These are phyloP conservation scores for Anguilla japonica DNA, from an alignment of 2,113 vertebrate species.

Conservation along the genomic window DNA sequence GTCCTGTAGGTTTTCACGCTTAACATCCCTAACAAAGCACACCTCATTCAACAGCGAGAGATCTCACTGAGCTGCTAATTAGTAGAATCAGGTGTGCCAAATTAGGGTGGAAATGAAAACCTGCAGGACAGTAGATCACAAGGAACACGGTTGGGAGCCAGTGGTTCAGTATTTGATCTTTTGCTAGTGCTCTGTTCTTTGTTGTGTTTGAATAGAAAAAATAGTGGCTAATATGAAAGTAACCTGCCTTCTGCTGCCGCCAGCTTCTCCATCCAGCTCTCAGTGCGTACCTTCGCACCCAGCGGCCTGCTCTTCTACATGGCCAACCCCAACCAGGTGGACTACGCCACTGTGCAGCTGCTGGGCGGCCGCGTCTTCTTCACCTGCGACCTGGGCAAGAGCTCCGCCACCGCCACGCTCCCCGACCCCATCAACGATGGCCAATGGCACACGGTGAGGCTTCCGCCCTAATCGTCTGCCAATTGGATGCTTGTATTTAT, in stretches of 20 bases:
- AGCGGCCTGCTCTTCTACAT: conserved; percentile 82
- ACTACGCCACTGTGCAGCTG: conserved; percentile 81
- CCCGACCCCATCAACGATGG: conserved; percentile 75
- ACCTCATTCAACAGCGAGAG: no score
- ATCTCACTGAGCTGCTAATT: no score
- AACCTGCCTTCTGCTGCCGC: conserved; percentile 25
- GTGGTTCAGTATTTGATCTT: not conserved
- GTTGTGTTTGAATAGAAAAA: not conserved
- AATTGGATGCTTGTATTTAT: not conserved
- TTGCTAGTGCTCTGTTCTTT: not conserved
- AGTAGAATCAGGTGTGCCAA: no score
- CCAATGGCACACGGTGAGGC: conserved; percentile 83
- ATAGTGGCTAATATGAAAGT: not conserved
- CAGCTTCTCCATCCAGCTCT: conserved; percentile 80
- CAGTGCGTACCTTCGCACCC: conserved; percentile 76
- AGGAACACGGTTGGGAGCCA: no score
- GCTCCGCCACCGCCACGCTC: conserved; percentile 71
- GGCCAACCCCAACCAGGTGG: conserved; percentile 82
- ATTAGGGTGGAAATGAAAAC: no score
- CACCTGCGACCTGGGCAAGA: conserved; percentile 86
- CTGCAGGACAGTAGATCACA: no score
- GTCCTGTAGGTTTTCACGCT: no score
- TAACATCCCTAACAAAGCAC: no score
- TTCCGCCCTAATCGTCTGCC: not conserved
- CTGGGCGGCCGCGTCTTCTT: conserved; percentile 72